These are phyloP conservation scores for Lithobates sylvaticus DNA, from an alignment of 2,797 vertebrate genomes.

Conservation along the genomic window DNA sequence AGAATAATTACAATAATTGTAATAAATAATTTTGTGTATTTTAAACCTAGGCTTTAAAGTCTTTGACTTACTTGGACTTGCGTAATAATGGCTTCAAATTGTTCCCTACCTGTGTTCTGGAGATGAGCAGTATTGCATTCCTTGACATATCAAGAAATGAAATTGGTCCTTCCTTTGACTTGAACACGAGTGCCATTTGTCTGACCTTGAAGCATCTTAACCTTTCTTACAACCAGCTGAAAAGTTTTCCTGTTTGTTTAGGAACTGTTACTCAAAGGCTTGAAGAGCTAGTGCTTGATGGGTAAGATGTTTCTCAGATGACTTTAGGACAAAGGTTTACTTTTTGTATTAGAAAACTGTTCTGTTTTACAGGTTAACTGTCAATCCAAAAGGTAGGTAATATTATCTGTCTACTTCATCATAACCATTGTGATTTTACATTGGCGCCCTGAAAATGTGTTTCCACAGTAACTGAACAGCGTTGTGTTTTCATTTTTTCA, in stretches of 20 bases:
- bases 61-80: slow-evolving; percentile 90
- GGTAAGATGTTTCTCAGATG: slow-evolving; percentile 74
- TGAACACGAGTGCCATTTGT: slow-evolving; percentile 77
- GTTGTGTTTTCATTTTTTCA: too few relatives aligned
- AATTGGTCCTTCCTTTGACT: slow-evolving; percentile 81
- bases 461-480: too few relatives aligned
- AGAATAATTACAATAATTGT: neutral
- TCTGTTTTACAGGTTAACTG: too few relatives aligned
- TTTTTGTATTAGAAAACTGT: too few relatives aligned
- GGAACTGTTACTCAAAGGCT: slow-evolving; percentile 74
- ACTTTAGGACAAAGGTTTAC: too few relatives aligned
- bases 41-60: slow-evolving; percentile 81
- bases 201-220: slow-evolving; percentile 86
- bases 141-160: slow-evolving; percentile 92
- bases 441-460: too few relatives aligned
- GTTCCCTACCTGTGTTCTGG: slow-evolving; percentile 83
- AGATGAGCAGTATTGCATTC: slow-evolving; percentile 80
- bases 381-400: too few relatives aligned
- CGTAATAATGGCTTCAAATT: slow-evolving; percentile 86
- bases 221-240: slow-evolving; percentile 90
- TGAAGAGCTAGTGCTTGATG: slow-evolving; percentile 89
- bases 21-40: slow-evolving; percentile 49
- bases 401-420: too few relatives aligned
- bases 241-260: slow-evolving; percentile 78
- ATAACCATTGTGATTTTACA: too few relatives aligned